Base-by-base conservation (phyloP, 2,888 invertebrate species). In the Scaptomyza tumidula region DNA sequence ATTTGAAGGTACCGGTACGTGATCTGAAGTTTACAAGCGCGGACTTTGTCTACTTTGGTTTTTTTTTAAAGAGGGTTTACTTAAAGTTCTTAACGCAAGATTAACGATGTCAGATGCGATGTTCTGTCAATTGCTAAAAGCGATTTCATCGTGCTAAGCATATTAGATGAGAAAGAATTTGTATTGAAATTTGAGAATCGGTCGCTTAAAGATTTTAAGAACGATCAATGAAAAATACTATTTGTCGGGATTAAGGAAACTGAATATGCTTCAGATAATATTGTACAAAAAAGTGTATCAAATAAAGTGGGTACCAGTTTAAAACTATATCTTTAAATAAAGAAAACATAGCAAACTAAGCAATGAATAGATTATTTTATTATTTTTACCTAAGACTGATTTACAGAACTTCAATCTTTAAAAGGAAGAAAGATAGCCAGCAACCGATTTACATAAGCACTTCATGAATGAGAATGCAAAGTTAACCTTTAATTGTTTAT, bases 91-190 rank as follows among this genome's bases (percentile, higher is more conserved):
- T 50, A 75, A 68, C 68, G 31, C 35, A 75, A 84, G 82, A 82
- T 82, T 84, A 81, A 84, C 80, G 84, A 84, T 84, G 80, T 75
- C 79, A 77, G 54, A 14, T 66, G 57, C 59, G 72, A 57, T 44
- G 72, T 46, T 35, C 60, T 65, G 58, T 75, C 77, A 78, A 69
- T 75, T 19, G n/a, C n/a, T n/a, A n/a, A n/a, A 52, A 35, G 11
- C 37, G 29, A 60, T 7, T 44, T 35, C 27, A 13, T 39, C 70
- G 57, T 73, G 73, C 48, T 14, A 35, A n/a, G 81, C 65, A 84
- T 83, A 61, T 61, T 44, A 57, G 54, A 67, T 58, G 31, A 57
- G 27, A 55, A 0, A 27, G 3, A 27, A 2, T 41, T 62, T 53
- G 62, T 50, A 52, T 54, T 16, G 13, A 53, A 59, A 41, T 19